phyloP scores from a whole-genome alignment of 2,797 vertebrate species.

The Chelmon rostratus region DNA sequence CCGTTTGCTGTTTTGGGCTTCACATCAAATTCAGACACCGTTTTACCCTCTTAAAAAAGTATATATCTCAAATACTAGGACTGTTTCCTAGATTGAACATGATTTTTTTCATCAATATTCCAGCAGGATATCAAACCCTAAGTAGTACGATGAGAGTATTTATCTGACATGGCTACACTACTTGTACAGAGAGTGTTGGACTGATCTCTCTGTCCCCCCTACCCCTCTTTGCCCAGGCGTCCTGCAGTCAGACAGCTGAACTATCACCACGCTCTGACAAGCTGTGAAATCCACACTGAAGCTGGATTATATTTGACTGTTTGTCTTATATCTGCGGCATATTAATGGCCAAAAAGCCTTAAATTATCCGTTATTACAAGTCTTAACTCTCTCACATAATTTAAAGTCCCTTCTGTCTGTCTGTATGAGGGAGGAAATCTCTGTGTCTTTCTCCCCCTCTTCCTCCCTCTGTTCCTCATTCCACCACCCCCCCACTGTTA shows the following conservation, averaged over 20 bases:
- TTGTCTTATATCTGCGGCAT: conserved; percentile 59
- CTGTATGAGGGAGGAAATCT: conserved; percentile 66
- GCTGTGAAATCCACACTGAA: conserved; percentile 59
- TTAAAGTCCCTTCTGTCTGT: conserved; percentile 70
- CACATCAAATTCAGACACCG: conserved; percentile 39
- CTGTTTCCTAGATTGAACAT: conserved; percentile 59
- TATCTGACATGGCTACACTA: conserved; percentile 63
- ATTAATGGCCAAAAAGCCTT: conserved; percentile 69
- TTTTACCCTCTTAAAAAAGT: conserved; percentile 44
- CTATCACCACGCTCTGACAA: conserved; percentile 54
- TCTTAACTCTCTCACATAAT: conserved; percentile 65
- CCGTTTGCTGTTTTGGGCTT: conserved; percentile 34
- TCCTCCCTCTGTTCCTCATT: conserved; percentile 62
- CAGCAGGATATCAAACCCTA: conserved; percentile 73
- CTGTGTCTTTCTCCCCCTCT: conserved; percentile 42
- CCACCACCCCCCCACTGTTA: conserved; percentile 57
- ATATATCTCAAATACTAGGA: conserved; percentile 39
- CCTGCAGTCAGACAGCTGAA: conserved; percentile 50
- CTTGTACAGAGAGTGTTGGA: conserved; percentile 52
- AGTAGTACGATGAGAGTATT: conserved; percentile 58
- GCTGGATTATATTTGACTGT: conserved; percentile 65
- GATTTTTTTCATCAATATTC: conserved; percentile 77
- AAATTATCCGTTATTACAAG: conserved; percentile 81
- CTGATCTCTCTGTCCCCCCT: conserved; percentile 35
- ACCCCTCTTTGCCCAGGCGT: background rate